Conservation (phyloP, 2,797 vertebrate species). For the Nasua narica region DNA sequence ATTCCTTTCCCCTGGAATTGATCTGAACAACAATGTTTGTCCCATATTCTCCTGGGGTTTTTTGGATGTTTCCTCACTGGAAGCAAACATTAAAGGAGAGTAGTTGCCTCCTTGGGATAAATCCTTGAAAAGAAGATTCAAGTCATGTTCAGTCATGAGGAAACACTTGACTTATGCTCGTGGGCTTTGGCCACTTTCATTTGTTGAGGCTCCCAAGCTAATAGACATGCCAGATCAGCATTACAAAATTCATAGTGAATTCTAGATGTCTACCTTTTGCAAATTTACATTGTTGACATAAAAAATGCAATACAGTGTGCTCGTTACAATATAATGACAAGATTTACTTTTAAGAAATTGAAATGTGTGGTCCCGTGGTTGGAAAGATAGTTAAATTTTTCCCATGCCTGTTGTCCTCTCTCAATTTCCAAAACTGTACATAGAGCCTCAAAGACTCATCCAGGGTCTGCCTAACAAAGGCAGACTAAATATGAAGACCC, state of each 20-base stretch:
- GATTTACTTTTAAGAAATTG: background rate
- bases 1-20: background rate
- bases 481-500: background rate
- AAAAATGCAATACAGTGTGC: background rate
- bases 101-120: background rate
- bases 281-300: background rate
- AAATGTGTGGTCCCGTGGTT: background rate
- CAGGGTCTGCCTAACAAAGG: no score
- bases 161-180: background rate
- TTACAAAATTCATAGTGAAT: background rate
- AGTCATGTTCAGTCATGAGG: background rate
- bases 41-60: background rate
- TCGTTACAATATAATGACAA: background rate
- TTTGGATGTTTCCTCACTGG: background rate
- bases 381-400: background rate
- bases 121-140: background rate
- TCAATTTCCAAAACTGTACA: background rate
- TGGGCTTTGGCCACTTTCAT: background rate
- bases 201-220: background rate
- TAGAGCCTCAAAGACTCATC: background rate
- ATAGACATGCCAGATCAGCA: background rate
- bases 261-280: background rate
- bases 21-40: background rate
- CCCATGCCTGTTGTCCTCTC: background rate
- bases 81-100: conserved; percentile 12